Conservation (phyloP, 2,113 vertebrate genomes). For the Chrysochloris asiatica region DNA sequence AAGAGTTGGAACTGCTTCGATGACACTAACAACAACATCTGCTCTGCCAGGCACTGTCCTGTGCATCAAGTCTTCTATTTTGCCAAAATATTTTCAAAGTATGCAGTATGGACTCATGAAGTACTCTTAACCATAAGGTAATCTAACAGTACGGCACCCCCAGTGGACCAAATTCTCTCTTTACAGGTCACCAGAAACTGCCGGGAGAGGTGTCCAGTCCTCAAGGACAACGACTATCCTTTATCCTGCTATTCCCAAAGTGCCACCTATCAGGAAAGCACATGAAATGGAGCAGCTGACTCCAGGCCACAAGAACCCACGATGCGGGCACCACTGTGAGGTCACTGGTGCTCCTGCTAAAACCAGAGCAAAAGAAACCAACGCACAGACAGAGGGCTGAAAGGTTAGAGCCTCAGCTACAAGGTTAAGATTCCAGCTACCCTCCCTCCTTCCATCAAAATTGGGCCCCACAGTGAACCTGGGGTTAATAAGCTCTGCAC, state of each 20-base stretch:
- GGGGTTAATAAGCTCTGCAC: not conserved
- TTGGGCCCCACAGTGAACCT: not conserved
- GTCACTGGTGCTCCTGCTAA: too few relatives aligned
- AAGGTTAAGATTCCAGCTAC: not conserved
- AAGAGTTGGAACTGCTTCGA: too few relatives aligned
- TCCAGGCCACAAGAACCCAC: not conserved
- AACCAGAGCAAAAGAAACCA: not conserved
- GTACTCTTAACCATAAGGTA: too few relatives aligned
- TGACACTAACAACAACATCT: too few relatives aligned
- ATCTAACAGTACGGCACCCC: not conserved
- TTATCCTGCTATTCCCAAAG: not conserved
- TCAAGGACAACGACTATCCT: not conserved
- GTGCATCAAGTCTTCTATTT: constrained; percentile 14
- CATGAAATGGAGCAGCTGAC: not conserved
- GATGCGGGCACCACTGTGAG: too few relatives aligned
- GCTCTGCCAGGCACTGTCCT: not conserved
- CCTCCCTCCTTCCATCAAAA: not conserved
- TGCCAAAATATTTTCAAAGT: not conserved
- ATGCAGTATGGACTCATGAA: not conserved
- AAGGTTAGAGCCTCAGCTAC: not conserved
- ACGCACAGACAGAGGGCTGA: constrained; percentile 7
- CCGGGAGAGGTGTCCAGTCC: not conserved
- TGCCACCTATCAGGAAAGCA: not conserved
- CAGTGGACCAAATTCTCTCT: not conserved
- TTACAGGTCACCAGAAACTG: not conserved